phyloP scores from a whole-genome alignment of 2,888 invertebrate genomes.

The Campoplex nolae region DNA sequence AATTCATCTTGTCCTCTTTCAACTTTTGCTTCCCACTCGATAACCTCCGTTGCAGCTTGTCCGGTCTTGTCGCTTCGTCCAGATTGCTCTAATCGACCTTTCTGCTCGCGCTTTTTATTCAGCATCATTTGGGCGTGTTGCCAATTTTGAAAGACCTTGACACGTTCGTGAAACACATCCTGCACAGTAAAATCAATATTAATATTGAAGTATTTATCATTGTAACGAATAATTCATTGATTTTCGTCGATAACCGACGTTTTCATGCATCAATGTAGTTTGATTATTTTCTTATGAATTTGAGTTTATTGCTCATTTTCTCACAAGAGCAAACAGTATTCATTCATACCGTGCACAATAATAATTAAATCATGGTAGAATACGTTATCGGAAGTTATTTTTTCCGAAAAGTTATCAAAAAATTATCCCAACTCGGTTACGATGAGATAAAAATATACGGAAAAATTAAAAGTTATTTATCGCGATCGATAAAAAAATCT shows the following conservation, averaged over 20 bases:
- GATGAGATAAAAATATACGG: too few species aligned
- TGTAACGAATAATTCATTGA: neutral
- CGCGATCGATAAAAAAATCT: neutral
- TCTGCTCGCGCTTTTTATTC: slow-evolving; percentile 96
- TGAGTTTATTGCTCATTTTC: neutral
- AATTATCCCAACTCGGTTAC: too few species aligned
- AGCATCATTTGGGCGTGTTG: slow-evolving; percentile 98
- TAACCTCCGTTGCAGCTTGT: slow-evolving; percentile 95
- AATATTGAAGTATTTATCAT: neutral
- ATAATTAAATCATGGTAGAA: too few species aligned
- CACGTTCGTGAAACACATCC: slow-evolving; percentile 90
- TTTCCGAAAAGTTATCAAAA: too few species aligned
- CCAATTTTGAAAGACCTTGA: slow-evolving; percentile 97
- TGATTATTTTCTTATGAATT: neutral
- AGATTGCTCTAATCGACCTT: slow-evolving; percentile 95
- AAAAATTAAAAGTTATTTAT: too few species aligned
- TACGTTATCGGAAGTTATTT: too few species aligned
- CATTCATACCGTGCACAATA: too few species aligned
- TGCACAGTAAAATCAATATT: slow-evolving; percentile 74
- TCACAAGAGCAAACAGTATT: too few species aligned
- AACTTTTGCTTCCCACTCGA: slow-evolving; percentile 99
- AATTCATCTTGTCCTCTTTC: slow-evolving; percentile 98
- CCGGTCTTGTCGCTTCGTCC: slow-evolving; percentile 96
- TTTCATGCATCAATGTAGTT: neutral
- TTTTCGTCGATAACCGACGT: neutral